These are phyloP conservation scores for Melospiza melodia DNA, from an alignment of 2,113 vertebrate species.

Conservation along the genomic window DNA sequence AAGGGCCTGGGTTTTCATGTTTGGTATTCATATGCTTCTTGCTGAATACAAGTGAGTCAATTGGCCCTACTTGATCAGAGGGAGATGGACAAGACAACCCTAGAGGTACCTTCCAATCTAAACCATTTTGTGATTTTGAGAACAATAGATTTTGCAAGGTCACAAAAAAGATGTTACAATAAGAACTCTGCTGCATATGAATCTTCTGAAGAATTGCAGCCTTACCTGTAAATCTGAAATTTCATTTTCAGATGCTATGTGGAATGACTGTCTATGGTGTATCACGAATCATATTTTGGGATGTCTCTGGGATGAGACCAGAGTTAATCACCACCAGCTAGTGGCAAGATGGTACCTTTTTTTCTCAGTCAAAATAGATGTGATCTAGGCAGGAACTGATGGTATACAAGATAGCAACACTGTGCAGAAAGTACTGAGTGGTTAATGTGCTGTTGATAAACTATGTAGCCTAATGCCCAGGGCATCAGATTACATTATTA, in stretches of 20 bases:
- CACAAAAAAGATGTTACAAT: background rate
- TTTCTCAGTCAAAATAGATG: background rate
- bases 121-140: background rate
- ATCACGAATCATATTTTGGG: background rate
- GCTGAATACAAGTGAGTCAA: background rate
- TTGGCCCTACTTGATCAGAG: background rate
- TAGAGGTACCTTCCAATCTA: background rate
- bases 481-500: slow-evolving; percentile 56
- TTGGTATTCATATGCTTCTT: background rate
- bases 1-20: background rate
- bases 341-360: background rate
- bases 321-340: background rate
- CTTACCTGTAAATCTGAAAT: background rate
- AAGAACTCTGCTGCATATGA: background rate
- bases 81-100: background rate
- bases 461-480: slow-evolving; percentile 16
- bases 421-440: background rate
- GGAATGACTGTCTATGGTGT: background rate
- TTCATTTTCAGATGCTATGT: background rate
- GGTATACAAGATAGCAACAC: background rate
- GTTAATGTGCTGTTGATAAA: slow-evolving; percentile 59
- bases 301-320: background rate
- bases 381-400: background rate
- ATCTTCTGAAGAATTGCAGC: background rate
- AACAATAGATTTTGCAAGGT: background rate